These are phyloP conservation scores for Synergus itoensis DNA, from an alignment of 2,888 invertebrate genomes.

Conservation along the genomic window DNA sequence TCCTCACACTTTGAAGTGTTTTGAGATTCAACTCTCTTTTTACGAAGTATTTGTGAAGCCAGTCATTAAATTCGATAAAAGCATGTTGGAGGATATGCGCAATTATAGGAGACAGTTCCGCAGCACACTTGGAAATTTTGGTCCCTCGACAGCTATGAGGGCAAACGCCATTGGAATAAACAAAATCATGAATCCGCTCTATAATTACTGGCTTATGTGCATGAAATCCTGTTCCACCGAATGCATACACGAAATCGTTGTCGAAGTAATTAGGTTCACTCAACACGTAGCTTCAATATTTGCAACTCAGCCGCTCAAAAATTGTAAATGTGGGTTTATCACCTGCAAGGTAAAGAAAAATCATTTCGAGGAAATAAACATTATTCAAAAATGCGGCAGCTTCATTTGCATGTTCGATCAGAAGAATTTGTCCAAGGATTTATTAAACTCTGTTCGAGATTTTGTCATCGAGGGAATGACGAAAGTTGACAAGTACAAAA, in stretches of 20 bases:
- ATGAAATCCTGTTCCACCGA: slow-evolving; percentile 44
- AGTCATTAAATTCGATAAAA: background rate
- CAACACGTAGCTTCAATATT: background rate
- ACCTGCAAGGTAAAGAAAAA: slow-evolving; percentile 59
- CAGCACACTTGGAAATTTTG: background rate
- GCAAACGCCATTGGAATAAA: slow-evolving; percentile 14
- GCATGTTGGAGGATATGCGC: background rate
- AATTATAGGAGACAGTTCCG: slow-evolving; percentile 8
- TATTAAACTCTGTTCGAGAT: slow-evolving; percentile 47
- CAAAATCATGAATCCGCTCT: slow-evolving; percentile 37
- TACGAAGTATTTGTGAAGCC: background rate
- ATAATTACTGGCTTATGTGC: slow-evolving; percentile 61
- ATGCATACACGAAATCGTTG: slow-evolving; percentile 50
- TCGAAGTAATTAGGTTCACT: slow-evolving; percentile 40
- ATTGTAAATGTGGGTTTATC: slow-evolving; percentile 58
- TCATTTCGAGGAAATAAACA: slow-evolving; percentile 56
- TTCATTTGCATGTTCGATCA: slow-evolving; percentile 55
- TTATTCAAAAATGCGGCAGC: slow-evolving; percentile 51
- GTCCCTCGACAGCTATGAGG: background rate
- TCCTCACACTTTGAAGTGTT: background rate
- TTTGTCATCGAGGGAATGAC: slow-evolving; percentile 56
- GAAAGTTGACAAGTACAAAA: slow-evolving; percentile 56
- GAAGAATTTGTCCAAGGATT: slow-evolving; percentile 48
- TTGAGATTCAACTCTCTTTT: slow-evolving; percentile 2
- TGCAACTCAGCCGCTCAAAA: background rate